A percentile compares a stretch with the other conserved stretches of the same genome.
phyloP scores from a whole-genome alignment of 2,888 invertebrate species.

The Drosophila aldrichi region DNA sequence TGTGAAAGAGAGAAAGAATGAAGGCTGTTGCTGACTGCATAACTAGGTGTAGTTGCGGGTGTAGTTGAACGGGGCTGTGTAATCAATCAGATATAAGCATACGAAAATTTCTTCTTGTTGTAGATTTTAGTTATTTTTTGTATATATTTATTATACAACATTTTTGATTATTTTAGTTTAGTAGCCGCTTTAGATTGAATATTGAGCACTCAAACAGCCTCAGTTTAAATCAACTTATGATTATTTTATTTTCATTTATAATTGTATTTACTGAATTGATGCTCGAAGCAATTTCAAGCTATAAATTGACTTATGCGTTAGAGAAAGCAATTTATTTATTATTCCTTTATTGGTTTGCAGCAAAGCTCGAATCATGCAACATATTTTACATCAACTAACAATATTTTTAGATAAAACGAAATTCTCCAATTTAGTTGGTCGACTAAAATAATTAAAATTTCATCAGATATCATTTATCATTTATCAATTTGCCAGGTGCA shows the following conservation, averaged over 20 bases:
- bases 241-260: neutral
- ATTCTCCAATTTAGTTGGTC: neutral
- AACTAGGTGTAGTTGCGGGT: too few relatives aligned
- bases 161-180: too few relatives aligned
- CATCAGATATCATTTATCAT: slow-evolving; percentile 49
- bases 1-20: too few relatives aligned
- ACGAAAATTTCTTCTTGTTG: too few relatives aligned
- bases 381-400: neutral
- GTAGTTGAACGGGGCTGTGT: too few relatives aligned
- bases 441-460: slow-evolving; percentile 36
- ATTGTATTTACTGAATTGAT: neutral
- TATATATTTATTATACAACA: too few relatives aligned
- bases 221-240: neutral
- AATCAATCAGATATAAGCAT: too few relatives aligned
- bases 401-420: neutral
- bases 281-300: neutral
- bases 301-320: neutral
- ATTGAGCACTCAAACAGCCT: neutral
- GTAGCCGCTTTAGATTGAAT: neutral
- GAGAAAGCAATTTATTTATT: slow-evolving; percentile 9
- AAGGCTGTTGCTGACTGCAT: too few relatives aligned
- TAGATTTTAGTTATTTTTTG: too few relatives aligned
- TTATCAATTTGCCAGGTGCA: slow-evolving; percentile 40
- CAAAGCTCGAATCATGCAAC: neutral
- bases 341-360: neutral